phyloP scores from a whole-genome alignment of 2,888 invertebrate species.

The Plutella xylostella region DNA sequence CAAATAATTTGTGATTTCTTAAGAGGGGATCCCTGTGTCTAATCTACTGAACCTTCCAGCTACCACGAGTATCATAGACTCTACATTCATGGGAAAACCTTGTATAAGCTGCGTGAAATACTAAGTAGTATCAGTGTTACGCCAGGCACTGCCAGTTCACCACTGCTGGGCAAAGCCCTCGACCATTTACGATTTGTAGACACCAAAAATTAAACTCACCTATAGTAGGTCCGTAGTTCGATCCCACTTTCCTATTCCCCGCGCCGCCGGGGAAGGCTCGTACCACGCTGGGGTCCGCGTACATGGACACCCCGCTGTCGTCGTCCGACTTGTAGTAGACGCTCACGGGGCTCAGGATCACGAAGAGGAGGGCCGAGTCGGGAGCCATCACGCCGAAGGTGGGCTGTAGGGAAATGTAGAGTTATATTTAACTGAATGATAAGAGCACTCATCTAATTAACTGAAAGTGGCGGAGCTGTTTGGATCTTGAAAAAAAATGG shows the following conservation, averaged over 20 bases:
- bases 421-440: too few relatives aligned
- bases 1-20: too few relatives aligned
- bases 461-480: background rate
- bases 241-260: constrained; percentile 95
- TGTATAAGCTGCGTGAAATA: too few relatives aligned
- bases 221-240: constrained; percentile 91
- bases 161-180: too few relatives aligned
- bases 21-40: too few relatives aligned
- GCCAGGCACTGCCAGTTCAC: too few relatives aligned
- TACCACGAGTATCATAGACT: too few relatives aligned
- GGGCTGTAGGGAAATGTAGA: constrained; percentile 73
- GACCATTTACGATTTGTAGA: too few relatives aligned
- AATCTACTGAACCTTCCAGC: too few relatives aligned
- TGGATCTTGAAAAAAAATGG: background rate
- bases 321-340: constrained; percentile 83
- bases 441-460: background rate
- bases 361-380: constrained; percentile 89
- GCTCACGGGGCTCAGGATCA: constrained; percentile 93
- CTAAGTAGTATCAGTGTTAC: too few relatives aligned
- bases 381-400: constrained; percentile 91
- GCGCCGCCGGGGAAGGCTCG: constrained; percentile 94
- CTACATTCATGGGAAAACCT: too few relatives aligned
- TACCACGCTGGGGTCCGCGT: constrained; percentile 91
- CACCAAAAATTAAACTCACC: constrained; percentile 39
- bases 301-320: constrained; percentile 81